Conservation (phyloP, 2,113 vertebrate genomes). For the Albula goreensis region DNA sequence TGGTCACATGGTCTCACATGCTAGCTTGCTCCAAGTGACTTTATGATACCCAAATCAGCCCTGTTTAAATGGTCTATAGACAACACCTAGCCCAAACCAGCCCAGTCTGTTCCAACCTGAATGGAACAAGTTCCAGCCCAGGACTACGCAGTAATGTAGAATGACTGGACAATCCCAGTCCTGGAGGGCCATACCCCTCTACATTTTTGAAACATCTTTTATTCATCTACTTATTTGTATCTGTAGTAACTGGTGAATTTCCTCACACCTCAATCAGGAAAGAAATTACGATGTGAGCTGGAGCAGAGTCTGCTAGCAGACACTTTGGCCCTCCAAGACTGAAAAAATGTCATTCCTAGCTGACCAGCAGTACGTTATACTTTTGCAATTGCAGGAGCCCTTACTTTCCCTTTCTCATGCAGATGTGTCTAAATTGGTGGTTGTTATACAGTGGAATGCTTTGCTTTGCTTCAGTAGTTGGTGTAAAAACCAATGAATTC, state of each 20-base stretch:
- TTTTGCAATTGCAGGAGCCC: background rate
- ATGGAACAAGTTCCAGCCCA: background rate
- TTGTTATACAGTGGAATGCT: background rate
- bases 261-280: no score
- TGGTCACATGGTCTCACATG: background rate
- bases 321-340: background rate
- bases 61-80: no score
- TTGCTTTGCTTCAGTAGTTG: background rate
- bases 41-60: background rate
- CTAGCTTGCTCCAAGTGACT: background rate
- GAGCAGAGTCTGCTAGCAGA: slow-evolving; percentile 2
- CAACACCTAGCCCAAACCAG: no score
- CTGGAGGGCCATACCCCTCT: background rate
- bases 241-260: no score
- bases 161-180: background rate
- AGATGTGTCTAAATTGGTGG: background rate
- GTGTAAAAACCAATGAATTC: background rate
- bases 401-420: background rate
- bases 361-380: background rate
- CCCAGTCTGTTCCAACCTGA: no score
- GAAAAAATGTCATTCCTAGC: background rate
- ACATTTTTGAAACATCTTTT: background rate
- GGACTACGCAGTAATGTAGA: background rate
- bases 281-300: background rate
- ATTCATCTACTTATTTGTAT: no score